A percentile compares a stretch with the other conserved stretches of the same genome.
Evolutionary conservation across 1,140 invertebrate species (phyloP).

Genomic region (Kradibia gibbosae): DNA sequence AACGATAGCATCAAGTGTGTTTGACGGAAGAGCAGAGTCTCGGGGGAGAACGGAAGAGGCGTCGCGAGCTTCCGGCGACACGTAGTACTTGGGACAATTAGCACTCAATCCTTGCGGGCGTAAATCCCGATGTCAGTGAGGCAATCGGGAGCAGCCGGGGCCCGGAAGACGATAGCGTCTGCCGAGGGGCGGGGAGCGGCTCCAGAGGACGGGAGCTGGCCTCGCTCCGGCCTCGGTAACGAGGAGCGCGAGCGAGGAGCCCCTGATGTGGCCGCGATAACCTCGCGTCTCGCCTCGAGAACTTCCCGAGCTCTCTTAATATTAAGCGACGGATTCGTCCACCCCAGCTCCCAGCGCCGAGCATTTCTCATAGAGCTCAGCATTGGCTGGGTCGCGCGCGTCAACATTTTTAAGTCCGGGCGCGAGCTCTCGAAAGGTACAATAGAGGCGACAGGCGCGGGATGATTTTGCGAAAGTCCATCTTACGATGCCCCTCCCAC

Average conservation of each 20-base stretch:
- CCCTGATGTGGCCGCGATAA: constrained; percentile 29
- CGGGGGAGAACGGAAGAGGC: neutral
- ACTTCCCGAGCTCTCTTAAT: no score
- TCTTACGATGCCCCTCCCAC: neutral
- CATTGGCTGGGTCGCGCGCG: neutral
- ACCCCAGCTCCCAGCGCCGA: neutral
- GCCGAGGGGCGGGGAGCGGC: neutral
- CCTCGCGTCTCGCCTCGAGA: neutral
- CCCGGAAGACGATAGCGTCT: neutral
- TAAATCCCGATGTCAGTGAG: constrained; percentile 25
- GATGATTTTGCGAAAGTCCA: neutral
- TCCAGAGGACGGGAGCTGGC: no score
- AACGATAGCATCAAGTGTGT: neutral
- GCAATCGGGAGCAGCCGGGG: constrained; percentile 2
- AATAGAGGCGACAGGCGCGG: neutral
- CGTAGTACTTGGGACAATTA: neutral
- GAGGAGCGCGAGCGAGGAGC: constrained; percentile 35
- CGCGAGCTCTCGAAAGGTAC: neutral
- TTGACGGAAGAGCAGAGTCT: neutral
- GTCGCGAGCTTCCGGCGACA: neutral
- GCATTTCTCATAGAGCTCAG: neutral
- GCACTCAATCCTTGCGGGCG: constrained; percentile 21
- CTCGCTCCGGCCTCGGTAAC: constrained; percentile 16
- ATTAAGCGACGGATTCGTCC: no score
- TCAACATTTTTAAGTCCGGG: neutral